Evolutionary conservation across 2,888 invertebrate genomes (phyloP).

Genomic region (Drosophila siamana): DNA sequence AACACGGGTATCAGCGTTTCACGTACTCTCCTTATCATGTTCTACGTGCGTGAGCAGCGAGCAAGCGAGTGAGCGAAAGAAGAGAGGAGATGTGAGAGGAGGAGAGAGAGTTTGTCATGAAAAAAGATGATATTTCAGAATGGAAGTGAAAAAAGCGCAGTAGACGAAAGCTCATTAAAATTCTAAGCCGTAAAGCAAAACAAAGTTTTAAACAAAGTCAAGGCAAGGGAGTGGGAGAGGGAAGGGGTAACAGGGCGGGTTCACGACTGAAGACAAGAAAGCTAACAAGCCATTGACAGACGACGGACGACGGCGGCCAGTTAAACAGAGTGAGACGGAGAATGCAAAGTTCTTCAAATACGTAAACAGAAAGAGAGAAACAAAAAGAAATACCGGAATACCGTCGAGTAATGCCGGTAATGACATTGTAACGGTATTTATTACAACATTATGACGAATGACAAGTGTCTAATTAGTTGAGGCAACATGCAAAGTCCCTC

Average conservation of each 20-base stretch:
- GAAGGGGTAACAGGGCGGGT: conserved; percentile 1
- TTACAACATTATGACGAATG: conserved; percentile 78
- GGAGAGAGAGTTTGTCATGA: conserved; percentile 20
- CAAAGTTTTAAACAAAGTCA: conserved; percentile 77
- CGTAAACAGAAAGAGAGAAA: conserved; percentile 1
- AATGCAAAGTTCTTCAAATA: neutral
- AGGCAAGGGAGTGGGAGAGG: conserved; percentile 5
- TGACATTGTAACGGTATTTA: conserved; percentile 82
- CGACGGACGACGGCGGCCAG: conserved; percentile 38
- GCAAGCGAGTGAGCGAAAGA: neutral
- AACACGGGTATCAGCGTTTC: conserved; percentile 1
- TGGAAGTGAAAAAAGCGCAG: conserved; percentile 58
- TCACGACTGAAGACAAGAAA: conserved; percentile 51
- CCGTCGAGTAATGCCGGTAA: conserved; percentile 76
- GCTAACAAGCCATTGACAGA: conserved; percentile 79
- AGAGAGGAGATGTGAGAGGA: neutral
- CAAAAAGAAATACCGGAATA: conserved; percentile 50
- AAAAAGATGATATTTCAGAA: conserved; percentile 79
- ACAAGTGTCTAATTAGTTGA: conserved; percentile 81
- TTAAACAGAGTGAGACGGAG: conserved; percentile 19
- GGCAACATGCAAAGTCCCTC: conserved; percentile 58
- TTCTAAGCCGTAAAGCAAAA: conserved; percentile 80
- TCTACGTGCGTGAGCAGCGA: conserved; percentile 17
- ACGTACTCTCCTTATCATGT: conserved; percentile 10
- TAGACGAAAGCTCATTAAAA: conserved; percentile 79